Conservation (phyloP, 2,113 vertebrate genomes). For the Smithornis capensis region DNA sequence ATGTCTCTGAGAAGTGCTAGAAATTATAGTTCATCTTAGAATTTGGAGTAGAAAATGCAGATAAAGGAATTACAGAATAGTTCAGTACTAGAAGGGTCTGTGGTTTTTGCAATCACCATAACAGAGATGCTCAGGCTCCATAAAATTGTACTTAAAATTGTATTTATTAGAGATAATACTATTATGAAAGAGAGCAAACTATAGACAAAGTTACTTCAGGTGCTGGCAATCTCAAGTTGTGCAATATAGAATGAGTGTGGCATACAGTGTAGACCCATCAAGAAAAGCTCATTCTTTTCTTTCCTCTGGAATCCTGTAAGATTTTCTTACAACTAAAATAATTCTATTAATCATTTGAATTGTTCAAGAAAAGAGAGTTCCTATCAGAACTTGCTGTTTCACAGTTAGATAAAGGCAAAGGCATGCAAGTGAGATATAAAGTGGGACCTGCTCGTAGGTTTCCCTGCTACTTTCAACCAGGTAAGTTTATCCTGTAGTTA, state of each 20-base stretch:
- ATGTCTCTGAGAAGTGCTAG: background rate
- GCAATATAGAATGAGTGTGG: background rate
- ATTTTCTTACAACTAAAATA: background rate
- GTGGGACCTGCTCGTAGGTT: background rate
- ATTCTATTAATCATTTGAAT: background rate
- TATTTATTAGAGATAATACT: background rate
- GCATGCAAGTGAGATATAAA: rapidly evolving
- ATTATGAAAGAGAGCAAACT: background rate
- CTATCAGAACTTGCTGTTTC: background rate
- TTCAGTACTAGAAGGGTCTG: background rate
- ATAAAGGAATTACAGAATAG: background rate
- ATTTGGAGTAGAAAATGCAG: background rate
- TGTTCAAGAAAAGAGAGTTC: background rate
- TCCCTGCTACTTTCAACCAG: background rate
- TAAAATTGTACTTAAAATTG: background rate
- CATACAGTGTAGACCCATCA: background rate
- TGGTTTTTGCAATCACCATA: background rate
- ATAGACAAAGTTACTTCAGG: background rate
- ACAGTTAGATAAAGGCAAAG: no score
- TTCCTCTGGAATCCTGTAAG: background rate
- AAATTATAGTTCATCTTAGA: background rate
- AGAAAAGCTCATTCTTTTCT: background rate
- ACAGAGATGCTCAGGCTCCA: background rate
- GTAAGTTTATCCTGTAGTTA: background rate
- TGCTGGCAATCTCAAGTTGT: background rate